phyloP scores from a whole-genome alignment of 2,113 vertebrate species.

The Percina caprodes region DNA sequence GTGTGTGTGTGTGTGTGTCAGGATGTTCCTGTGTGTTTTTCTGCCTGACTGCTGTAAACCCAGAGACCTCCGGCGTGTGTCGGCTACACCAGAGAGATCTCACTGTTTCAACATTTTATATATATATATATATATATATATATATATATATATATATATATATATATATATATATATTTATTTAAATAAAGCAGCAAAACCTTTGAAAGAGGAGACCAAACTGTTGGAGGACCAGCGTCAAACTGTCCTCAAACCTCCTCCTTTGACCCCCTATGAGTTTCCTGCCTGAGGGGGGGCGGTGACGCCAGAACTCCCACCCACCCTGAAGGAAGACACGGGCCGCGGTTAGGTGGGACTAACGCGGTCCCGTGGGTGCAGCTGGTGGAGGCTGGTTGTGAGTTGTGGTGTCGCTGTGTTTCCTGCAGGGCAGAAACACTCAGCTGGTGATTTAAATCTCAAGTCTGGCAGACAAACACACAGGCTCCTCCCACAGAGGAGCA shows the following conservation, averaged over 20 bases:
- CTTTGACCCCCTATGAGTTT: no score
- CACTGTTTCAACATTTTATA: slow-evolving; percentile 19
- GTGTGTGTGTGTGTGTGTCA: neutral
- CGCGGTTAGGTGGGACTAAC: slow-evolving; percentile 89
- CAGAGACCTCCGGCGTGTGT: slow-evolving; percentile 87
- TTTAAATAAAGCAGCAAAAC: no score
- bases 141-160: no score
- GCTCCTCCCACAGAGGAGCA: slow-evolving; percentile 75
- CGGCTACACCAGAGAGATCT: slow-evolving; percentile 85
- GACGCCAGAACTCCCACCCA: slow-evolving; percentile 86
- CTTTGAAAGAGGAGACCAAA: no score
- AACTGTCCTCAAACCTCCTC: no score
- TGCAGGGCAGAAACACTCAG: slow-evolving; percentile 76
- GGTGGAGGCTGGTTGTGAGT: slow-evolving; percentile 86
- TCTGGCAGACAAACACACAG: slow-evolving; percentile 98
- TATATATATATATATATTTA: no score
- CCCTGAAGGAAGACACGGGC: slow-evolving; percentile 83
- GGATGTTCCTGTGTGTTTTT: slow-evolving; percentile 90
- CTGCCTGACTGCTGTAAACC: slow-evolving; percentile 87
- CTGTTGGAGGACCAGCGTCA: no score
- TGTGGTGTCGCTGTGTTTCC: slow-evolving; percentile 94
- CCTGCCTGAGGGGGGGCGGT: slow-evolving; percentile 36
- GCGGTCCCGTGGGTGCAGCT: slow-evolving; percentile 86
- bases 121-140: no score
- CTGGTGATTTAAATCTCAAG: slow-evolving; percentile 79